These are phyloP conservation scores for Trachelus tabidus DNA, from an alignment of 2,888 invertebrate species.

Conservation along the genomic window DNA sequence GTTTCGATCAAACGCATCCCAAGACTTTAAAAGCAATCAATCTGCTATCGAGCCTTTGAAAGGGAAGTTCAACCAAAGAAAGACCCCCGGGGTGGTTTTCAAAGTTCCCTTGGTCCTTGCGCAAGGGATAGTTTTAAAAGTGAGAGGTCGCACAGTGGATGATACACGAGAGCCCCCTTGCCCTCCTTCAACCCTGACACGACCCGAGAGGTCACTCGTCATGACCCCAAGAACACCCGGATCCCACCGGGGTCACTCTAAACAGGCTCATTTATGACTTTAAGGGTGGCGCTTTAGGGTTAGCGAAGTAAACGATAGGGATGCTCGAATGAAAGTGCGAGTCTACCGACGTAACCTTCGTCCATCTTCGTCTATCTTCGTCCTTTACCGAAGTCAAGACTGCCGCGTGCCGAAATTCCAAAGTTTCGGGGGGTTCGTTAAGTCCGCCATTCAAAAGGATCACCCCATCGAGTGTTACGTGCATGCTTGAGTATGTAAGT, in stretches of 20 bases:
- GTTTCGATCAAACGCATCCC: conserved; percentile 24
- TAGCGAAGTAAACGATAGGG: neutral
- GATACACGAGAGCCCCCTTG: conserved; percentile 16
- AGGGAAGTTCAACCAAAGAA: conserved; percentile 21
- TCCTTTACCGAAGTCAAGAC: neutral
- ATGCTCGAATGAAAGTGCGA: neutral
- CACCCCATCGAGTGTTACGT: neutral
- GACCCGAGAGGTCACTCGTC: conserved; percentile 1
- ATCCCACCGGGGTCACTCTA: conserved; percentile 10
- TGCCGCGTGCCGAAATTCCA: conserved; percentile 24
- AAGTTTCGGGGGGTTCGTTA: conserved; percentile 29
- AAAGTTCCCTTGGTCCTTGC: conserved; percentile 6
- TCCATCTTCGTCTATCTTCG: conserved; percentile 1
- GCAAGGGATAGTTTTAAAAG: conserved; percentile 23
- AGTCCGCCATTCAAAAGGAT: conserved; percentile 20
- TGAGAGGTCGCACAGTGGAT: conserved; percentile 26
- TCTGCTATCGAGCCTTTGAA: conserved; percentile 26
- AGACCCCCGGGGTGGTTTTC: conserved; percentile 5
- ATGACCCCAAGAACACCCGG: conserved; percentile 7
- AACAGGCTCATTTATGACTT: conserved; percentile 16
- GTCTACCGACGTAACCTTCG: neutral
- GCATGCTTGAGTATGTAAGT: neutral
- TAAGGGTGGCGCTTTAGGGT: neutral
- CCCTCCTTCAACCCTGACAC: neutral
- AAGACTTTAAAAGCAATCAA: conserved; percentile 33